phyloP scores from a whole-genome alignment of 2,888 invertebrate genomes.

The Norana najaformis region DNA sequence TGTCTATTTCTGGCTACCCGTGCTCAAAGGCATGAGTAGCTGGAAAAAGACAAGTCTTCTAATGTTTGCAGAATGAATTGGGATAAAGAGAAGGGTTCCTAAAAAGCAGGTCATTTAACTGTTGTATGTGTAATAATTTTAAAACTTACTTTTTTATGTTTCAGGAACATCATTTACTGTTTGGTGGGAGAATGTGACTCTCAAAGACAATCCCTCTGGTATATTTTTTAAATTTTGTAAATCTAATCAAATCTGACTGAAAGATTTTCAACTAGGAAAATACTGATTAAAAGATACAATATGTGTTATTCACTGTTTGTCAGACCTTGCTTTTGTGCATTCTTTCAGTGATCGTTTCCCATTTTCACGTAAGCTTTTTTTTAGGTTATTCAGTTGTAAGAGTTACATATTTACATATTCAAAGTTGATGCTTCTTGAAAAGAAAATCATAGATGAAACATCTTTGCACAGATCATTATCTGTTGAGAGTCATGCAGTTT shows the following conservation, averaged over 20 bases:
- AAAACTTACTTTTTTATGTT: neutral
- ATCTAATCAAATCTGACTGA: neutral
- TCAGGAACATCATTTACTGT: constrained; percentile 15
- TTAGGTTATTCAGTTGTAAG: neutral
- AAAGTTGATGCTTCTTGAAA: neutral
- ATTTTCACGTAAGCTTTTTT: neutral
- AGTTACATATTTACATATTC: neutral
- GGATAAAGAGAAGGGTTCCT: neutral
- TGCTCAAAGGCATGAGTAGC: neutral
- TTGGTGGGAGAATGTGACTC: constrained; percentile 24
- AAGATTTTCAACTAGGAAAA: neutral
- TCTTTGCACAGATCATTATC: neutral
- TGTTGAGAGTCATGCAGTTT: neutral
- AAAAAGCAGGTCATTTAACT: neutral
- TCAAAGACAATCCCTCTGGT: constrained; percentile 8
- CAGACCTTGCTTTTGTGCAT: neutral
- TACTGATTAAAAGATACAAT: neutral
- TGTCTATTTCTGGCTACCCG: no score
- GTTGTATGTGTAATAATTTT: no score
- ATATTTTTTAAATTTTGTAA: neutral
- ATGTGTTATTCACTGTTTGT: neutral
- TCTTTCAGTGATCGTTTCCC: neutral
- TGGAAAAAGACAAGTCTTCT: neutral
- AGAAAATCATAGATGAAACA: neutral
- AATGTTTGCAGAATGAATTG: neutral